phyloP scores from a whole-genome alignment of 2,797 vertebrate genomes.

The Sebastes trivittatus region DNA sequence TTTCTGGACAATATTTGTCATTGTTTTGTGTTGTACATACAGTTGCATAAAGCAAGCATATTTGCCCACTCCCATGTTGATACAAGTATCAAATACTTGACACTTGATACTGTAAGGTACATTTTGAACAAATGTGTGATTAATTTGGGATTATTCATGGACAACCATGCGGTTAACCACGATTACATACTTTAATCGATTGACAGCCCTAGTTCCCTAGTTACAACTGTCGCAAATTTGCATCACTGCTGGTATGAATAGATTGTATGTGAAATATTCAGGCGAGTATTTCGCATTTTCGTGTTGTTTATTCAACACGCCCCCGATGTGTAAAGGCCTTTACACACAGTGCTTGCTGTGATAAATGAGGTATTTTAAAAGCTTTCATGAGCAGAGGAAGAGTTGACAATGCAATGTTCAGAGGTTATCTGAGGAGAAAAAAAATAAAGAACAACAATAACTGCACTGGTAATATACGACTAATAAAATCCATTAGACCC shows the following conservation, averaged over 20 bases:
- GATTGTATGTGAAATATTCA: neutral
- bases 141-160: too few species aligned
- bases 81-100: neutral
- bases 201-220: neutral
- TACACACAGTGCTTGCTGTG: neutral
- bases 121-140: too few species aligned
- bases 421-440: neutral
- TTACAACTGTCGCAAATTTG: too few species aligned
- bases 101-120: neutral
- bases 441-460: neutral
- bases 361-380: neutral
- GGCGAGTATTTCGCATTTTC: neutral
- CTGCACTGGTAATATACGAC: neutral
- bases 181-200: neutral
- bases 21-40: neutral
- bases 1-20: too few species aligned
- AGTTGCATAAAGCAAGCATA: neutral
- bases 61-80: neutral
- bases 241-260: too few species aligned
- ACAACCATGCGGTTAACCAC: too few species aligned
- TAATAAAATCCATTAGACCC: slow-evolving; percentile 9
- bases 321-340: neutral
- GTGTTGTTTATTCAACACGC: neutral
- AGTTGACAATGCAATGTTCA: neutral
- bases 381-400: neutral